These are phyloP conservation scores for Oryctes rhinoceros DNA, from an alignment of 1,140 invertebrate species.

Conservation along the genomic window DNA sequence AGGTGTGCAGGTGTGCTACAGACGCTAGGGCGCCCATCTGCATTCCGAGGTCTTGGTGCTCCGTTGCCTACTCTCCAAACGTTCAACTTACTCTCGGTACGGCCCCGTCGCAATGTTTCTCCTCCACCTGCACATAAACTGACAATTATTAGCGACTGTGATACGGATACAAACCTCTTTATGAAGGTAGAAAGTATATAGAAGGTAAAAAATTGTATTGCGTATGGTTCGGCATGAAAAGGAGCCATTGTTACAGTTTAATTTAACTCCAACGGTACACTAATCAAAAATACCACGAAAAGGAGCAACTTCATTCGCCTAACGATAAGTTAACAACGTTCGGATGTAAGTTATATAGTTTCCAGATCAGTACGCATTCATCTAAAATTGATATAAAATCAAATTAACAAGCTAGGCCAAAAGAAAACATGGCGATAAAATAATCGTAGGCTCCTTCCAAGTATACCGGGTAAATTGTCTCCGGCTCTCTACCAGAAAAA, in stretches of 20 bases:
- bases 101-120: conserved; percentile 12
- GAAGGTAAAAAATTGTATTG: background rate
- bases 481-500: no score
- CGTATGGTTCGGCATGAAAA: background rate
- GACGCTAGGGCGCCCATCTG: conserved; percentile 56
- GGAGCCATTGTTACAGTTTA: background rate
- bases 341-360: no score
- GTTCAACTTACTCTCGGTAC: conserved; percentile 2
- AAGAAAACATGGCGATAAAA: no score
- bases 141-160: background rate
- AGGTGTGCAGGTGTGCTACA: conserved; percentile 59
- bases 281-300: no score
- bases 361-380: no score
- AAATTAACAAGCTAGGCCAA: no score
- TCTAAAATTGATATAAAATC: no score
- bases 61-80: conserved; percentile 4
- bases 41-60: conserved; percentile 46
- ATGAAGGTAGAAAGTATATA: background rate
- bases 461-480: no score
- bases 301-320: no score
- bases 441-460: no score
- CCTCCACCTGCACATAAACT: conserved; percentile 11
- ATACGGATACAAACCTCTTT: background rate
- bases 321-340: no score
- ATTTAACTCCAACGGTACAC: background rate